A percentile compares a stretch with the other conserved stretches of the same genome.
Evolutionary conservation across 2,797 vertebrate species (phyloP).

Genomic region (Dicrostonyx torquatus): DNA sequence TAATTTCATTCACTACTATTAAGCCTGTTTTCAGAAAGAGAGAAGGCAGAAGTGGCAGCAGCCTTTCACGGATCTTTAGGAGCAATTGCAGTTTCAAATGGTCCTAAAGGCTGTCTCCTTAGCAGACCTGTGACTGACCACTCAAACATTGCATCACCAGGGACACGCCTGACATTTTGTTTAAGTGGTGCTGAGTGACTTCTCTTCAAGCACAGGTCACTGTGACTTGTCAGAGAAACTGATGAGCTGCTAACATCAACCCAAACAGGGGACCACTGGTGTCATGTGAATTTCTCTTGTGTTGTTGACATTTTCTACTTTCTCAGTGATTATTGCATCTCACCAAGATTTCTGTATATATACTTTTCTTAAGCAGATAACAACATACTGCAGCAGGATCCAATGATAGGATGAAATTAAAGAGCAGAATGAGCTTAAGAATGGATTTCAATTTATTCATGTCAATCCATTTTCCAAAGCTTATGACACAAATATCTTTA

Average conservation of each 20-base stretch:
- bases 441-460: slow-evolving; percentile 40
- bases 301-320: background rate
- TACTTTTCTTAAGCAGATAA: background rate
- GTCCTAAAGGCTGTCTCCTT: background rate
- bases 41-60: background rate
- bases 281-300: background rate
- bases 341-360: background rate
- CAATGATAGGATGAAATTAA: background rate
- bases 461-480: background rate
- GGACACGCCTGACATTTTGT: slow-evolving; percentile 56
- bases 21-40: background rate
- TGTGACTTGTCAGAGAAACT: slow-evolving; percentile 65
- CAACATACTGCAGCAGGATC: background rate
- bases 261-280: background rate
- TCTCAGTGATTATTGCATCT: slow-evolving; percentile 15
- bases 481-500: background rate
- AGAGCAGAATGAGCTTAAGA: slow-evolving; percentile 30
- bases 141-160: background rate
- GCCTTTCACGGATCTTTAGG: slow-evolving; percentile 11
- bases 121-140: background rate
- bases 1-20: slow-evolving; percentile 7
- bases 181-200: slow-evolving; percentile 58
- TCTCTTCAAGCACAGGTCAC: slow-evolving; percentile 62
- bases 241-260: background rate
- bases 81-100: slow-evolving; percentile 6